Evolutionary conservation across 1,140 invertebrate species (phyloP).

Genomic region (Drosophila murphyi): DNA sequence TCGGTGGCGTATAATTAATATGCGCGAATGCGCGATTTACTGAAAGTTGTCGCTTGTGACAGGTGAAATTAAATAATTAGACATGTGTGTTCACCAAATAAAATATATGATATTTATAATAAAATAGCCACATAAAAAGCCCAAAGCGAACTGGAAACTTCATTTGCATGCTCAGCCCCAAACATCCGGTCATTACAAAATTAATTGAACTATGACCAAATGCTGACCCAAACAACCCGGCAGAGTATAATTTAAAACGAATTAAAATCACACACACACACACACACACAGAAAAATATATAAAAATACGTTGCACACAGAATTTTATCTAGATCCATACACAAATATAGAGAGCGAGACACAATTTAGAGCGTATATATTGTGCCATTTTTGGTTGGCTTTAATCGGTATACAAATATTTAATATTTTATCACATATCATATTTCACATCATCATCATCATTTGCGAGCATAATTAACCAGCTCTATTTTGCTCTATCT

Average conservation of each 20-base stretch:
- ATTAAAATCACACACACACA: constrained; percentile 67
- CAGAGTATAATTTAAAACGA: constrained; percentile 77
- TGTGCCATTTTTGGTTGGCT: constrained; percentile 50
- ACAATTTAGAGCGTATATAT: constrained; percentile 34
- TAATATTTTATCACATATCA: not conserved
- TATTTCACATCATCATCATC: not conserved
- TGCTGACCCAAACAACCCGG: constrained; percentile 43
- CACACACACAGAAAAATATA: constrained; percentile 18
- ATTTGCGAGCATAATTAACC: constrained; percentile 25
- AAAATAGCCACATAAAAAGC: constrained; percentile 17
- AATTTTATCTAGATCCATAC: constrained; percentile 35
- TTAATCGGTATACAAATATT: constrained; percentile 8
- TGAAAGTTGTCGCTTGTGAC: constrained; percentile 24
- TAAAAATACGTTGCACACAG: not conserved
- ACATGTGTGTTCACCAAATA: constrained; percentile 19
- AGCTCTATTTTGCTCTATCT: constrained; percentile 8
- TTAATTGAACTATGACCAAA: constrained; percentile 79
- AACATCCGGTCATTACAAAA: constrained; percentile 70
- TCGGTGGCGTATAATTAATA: constrained; percentile 63
- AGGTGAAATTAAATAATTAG: constrained; percentile 21
- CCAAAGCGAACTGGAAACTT: constrained; percentile 31
- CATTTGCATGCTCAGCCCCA: constrained; percentile 63
- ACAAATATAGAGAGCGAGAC: constrained; percentile 17
- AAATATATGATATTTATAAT: constrained; percentile 21
- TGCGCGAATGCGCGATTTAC: constrained; percentile 19